A percentile compares a stretch with the other conserved stretches of the same genome.
These are phyloP conservation scores for Brachypalpus laphriformis DNA, from an alignment of 2,888 invertebrate genomes.

Conservation along the genomic window DNA sequence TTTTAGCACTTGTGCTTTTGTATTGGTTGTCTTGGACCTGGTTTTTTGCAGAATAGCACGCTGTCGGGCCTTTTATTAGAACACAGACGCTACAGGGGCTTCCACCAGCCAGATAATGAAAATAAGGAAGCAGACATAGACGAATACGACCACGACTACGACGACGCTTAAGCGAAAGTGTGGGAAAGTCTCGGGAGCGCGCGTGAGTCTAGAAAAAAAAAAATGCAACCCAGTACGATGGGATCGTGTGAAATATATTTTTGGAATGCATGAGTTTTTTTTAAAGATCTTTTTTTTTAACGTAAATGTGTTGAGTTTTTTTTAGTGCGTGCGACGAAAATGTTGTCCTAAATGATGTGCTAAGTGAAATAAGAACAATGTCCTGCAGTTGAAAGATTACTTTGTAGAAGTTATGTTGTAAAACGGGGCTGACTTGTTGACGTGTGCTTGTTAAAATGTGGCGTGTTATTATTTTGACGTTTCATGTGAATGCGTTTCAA, in stretches of 20 bases:
- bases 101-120: conserved; percentile 45
- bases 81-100: conserved; percentile 13
- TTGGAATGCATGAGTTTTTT: conserved; percentile 52
- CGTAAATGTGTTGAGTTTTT: background rate
- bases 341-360: conserved; percentile 15
- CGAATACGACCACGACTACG: conserved; percentile 28
- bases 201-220: conserved; percentile 44
- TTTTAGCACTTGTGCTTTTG: conserved; percentile 2
- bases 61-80: conserved; percentile 52
- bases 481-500: background rate
- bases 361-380: conserved; percentile 1
- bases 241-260: conserved; percentile 67
- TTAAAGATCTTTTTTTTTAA: background rate
- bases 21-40: conserved; percentile 13
- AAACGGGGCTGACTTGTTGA: background rate
- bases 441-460: conserved; percentile 25
- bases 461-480: background rate
- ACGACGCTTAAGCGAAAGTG: conserved; percentile 65
- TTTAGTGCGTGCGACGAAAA: background rate
- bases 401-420: background rate
- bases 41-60: conserved; percentile 10
- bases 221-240: conserved; percentile 20
- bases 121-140: conserved; percentile 70
- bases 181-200: conserved; percentile 68
- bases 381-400: background rate